Conservation (phyloP, 2,797 vertebrate species). For the Catharus ustulatus region DNA sequence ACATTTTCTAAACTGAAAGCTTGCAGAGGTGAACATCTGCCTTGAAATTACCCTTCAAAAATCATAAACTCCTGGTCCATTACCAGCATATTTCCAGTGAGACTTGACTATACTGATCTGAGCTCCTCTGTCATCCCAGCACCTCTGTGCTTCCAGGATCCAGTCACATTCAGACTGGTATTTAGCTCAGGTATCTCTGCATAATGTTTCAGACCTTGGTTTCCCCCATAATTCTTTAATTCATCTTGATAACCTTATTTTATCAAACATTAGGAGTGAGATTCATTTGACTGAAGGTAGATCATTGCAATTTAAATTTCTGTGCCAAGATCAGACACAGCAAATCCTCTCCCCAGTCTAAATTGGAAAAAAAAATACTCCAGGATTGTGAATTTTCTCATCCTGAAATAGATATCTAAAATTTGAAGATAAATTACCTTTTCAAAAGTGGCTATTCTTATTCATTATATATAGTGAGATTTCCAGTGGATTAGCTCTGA, state of each 20-base stretch:
- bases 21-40: neutral
- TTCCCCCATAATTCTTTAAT: neutral
- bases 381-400: neutral
- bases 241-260: neutral
- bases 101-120: fast-evolving
- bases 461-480: neutral
- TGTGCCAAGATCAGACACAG: neutral
- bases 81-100: neutral
- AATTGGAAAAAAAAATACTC: neutral
- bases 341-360: neutral
- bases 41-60: neutral
- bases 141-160: neutral
- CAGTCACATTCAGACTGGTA: neutral
- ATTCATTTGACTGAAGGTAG: neutral
- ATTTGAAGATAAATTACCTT: neutral
- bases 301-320: neutral
- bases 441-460: neutral
- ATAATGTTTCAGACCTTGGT: neutral
- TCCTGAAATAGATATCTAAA: neutral
- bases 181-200: neutral
- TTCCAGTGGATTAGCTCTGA: neutral
- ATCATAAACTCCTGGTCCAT: too few species aligned
- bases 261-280: neutral
- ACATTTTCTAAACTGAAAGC: neutral
- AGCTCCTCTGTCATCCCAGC: neutral